These are phyloP conservation scores for Dolichoris vasculosae DNA, from an alignment of 1,140 invertebrate genomes.

Conservation along the genomic window DNA sequence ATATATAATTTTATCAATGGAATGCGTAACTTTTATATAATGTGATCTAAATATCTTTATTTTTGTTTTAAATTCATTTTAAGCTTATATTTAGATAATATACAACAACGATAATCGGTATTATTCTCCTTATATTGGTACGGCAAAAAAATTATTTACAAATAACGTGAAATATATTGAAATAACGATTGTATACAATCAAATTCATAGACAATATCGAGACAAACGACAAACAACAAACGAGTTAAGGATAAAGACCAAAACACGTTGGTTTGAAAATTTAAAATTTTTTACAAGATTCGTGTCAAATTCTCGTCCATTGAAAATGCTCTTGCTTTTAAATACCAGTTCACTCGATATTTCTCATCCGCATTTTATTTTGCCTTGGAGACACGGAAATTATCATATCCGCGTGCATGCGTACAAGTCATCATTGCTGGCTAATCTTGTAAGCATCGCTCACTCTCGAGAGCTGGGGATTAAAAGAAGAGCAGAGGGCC, in stretches of 20 bases:
- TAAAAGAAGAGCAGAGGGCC: not conserved
- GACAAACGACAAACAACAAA: too few relatives aligned
- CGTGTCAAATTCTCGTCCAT: not conserved
- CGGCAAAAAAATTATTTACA: too few relatives aligned
- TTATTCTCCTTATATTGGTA: too few relatives aligned
- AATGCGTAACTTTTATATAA: too few relatives aligned
- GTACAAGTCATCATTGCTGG: not conserved
- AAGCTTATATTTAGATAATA: too few relatives aligned
- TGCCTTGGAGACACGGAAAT: not conserved
- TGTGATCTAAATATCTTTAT: too few relatives aligned
- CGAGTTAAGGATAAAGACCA: not conserved
- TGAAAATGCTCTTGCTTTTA: not conserved
- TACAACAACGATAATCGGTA: too few relatives aligned
- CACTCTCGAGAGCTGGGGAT: not conserved
- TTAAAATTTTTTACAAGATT: not conserved
- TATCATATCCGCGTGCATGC: not conserved
- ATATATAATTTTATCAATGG: too few relatives aligned
- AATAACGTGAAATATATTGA: too few relatives aligned
- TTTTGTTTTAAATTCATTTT: too few relatives aligned
- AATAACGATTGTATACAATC: too few relatives aligned
- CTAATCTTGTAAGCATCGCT: slow-evolving; percentile 29
- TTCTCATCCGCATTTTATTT: not conserved
- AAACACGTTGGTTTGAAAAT: not conserved
- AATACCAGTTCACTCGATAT: not conserved
- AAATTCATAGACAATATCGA: too few relatives aligned